Evolutionary conservation across 1,140 invertebrate species (phyloP).

Genomic region (Temnothorax longispinosus): DNA sequence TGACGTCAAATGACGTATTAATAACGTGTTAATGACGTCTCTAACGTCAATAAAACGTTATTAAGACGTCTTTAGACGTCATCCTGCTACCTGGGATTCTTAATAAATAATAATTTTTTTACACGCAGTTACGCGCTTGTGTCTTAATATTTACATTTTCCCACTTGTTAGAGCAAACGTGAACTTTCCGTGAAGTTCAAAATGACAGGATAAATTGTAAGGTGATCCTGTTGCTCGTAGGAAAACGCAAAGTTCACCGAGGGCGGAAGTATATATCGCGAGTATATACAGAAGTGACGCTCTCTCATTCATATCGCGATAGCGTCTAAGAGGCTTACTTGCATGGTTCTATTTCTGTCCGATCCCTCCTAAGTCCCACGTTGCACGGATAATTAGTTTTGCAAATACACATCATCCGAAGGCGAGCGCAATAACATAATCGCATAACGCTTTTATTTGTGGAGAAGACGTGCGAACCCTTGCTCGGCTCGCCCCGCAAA

Average conservation of each 20-base stretch:
- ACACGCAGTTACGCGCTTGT: background rate
- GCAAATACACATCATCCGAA: background rate
- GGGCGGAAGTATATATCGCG: background rate
- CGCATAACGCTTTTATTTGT: background rate
- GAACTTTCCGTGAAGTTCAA: background rate
- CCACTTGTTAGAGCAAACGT: background rate
- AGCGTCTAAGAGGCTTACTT: conserved; percentile 3
- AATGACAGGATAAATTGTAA: background rate
- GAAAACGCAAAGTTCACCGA: background rate
- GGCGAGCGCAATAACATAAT: background rate
- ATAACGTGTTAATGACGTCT: too few species aligned
- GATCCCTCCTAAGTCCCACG: background rate
- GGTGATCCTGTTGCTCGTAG: background rate
- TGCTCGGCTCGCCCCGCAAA: background rate
- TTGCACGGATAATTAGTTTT: background rate
- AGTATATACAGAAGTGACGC: background rate
- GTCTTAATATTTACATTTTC: background rate
- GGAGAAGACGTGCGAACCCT: background rate
- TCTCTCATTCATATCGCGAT: conserved; percentile 15
- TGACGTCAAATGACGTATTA: too few species aligned
- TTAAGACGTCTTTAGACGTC: too few species aligned
- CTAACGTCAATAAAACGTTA: too few species aligned
- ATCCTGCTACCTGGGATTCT: too few species aligned
- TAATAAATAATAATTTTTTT: too few species aligned
- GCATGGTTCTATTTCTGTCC: background rate